Conservation (phyloP, 1,140 invertebrate species). For the Alviniconcha marisindica region DNA sequence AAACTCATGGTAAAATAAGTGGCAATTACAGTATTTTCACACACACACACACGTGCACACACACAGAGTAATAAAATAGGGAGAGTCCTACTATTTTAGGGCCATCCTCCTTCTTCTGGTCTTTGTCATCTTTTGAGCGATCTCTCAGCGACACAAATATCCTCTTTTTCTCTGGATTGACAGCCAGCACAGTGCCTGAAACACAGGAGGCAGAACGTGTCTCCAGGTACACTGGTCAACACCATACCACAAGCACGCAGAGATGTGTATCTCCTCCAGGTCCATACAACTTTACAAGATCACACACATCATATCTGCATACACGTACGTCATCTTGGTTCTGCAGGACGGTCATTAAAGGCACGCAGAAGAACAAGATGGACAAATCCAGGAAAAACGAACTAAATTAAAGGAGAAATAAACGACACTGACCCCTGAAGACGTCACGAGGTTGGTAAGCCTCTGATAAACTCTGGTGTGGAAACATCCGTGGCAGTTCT, state of each 20-base stretch:
- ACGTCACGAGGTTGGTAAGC: conserved; percentile 86
- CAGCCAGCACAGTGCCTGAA: conserved; percentile 89
- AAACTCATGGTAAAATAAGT: too few species aligned
- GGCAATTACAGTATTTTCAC: too few species aligned
- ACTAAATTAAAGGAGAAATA: background rate
- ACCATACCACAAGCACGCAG: background rate
- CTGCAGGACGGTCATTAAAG: too few species aligned
- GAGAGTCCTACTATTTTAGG: conserved; percentile 27
- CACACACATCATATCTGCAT: too few species aligned
- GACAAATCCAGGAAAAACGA: too few species aligned
- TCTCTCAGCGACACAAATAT: conserved; percentile 91
- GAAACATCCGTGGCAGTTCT: conserved; percentile 84
- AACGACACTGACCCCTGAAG: conserved; percentile 63
- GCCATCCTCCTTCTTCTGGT: background rate
- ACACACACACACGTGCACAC: background rate
- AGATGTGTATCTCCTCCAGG: too few species aligned
- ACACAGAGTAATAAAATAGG: background rate
- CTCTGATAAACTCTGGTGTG: conserved; percentile 86
- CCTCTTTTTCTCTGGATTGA: conserved; percentile 90
- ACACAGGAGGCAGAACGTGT: background rate
- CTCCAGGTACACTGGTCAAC: background rate
- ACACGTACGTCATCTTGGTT: too few species aligned
- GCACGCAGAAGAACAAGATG: too few species aligned
- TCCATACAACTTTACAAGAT: too few species aligned
- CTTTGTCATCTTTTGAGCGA: conserved; percentile 66